These are phyloP conservation scores for Danaus melanippus DNA, from an alignment of 1,140 invertebrate species.

Conservation along the genomic window DNA sequence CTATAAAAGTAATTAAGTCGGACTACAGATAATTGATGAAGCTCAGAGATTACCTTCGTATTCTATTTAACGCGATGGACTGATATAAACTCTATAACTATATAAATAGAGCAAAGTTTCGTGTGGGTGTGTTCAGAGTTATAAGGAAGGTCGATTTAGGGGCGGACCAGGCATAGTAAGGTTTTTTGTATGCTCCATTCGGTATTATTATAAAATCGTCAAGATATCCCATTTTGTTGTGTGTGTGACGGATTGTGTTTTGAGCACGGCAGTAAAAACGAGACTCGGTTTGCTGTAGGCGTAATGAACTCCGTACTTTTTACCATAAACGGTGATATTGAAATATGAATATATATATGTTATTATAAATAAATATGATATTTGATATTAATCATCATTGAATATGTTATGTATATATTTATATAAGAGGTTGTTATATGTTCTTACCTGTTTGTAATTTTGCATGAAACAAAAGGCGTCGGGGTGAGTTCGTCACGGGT, in stretches of 20 bases:
- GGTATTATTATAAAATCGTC: slow-evolving; percentile 69
- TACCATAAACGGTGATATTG: not conserved
- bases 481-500: slow-evolving; percentile 31
- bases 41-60: slow-evolving; percentile 59
- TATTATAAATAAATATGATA: not conserved
- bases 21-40: slow-evolving; percentile 69
- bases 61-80: slow-evolving; percentile 22
- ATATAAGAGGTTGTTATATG: not conserved
- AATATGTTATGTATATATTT: too few species aligned
- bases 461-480: slow-evolving; percentile 23
- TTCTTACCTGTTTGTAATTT: slow-evolving; percentile 20
- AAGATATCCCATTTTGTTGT: slow-evolving; percentile 47
- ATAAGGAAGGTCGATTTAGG: slow-evolving; percentile 45
- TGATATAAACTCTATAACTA: slow-evolving; percentile 23
- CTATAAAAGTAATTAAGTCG: slow-evolving; percentile 70
- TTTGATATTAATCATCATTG: not conserved
- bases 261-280: slow-evolving; percentile 25
- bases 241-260: slow-evolving; percentile 53
- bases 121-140: slow-evolving; percentile 4
- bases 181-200: slow-evolving; percentile 43
- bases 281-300: too few species aligned
- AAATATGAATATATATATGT: slow-evolving; percentile 1
- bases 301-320: slow-evolving; percentile 1
- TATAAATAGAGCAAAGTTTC: slow-evolving; percentile 23
- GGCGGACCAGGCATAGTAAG: slow-evolving; percentile 42